Evolutionary conservation across 2,113 vertebrate species (phyloP).

Genomic region (Hemicordylus capensis): DNA sequence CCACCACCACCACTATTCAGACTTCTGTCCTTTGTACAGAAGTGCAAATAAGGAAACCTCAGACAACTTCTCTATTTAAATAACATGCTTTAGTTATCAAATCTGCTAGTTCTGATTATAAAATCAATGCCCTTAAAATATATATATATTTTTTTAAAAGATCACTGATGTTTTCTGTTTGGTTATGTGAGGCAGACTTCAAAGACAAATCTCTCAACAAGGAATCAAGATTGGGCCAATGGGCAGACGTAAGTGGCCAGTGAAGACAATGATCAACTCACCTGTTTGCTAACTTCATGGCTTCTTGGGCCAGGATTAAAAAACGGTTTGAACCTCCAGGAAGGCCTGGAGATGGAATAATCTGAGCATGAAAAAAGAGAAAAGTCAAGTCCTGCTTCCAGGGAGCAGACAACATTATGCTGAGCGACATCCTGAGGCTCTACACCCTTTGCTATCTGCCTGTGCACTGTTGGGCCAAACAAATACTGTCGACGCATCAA

Average conservation of each 20-base stretch:
- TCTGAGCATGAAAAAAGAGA: slow-evolving; percentile 61
- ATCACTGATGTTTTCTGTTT: background rate
- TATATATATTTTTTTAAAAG: background rate
- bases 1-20: background rate
- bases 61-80: background rate
- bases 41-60: background rate
- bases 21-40: background rate
- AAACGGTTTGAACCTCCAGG: slow-evolving; percentile 61
- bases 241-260: accelerated
- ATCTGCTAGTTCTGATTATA: background rate
- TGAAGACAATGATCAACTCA: slow-evolving; percentile 54
- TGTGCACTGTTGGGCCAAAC: background rate
- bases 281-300: slow-evolving; percentile 82
- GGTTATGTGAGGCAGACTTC: background rate
- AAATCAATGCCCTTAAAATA: background rate
- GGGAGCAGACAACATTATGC: background rate
- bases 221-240: accelerated
- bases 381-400: background rate
- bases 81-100: background rate
- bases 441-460: background rate
- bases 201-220: background rate
- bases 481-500: background rate
- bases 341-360: slow-evolving; percentile 69
- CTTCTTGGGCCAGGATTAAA: slow-evolving; percentile 79
- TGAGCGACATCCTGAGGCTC: background rate